Evolutionary conservation across 2,797 vertebrate species (phyloP), one percentile per base, ranked within the genome.

Genomic region (Acanthornis magna): DNA sequence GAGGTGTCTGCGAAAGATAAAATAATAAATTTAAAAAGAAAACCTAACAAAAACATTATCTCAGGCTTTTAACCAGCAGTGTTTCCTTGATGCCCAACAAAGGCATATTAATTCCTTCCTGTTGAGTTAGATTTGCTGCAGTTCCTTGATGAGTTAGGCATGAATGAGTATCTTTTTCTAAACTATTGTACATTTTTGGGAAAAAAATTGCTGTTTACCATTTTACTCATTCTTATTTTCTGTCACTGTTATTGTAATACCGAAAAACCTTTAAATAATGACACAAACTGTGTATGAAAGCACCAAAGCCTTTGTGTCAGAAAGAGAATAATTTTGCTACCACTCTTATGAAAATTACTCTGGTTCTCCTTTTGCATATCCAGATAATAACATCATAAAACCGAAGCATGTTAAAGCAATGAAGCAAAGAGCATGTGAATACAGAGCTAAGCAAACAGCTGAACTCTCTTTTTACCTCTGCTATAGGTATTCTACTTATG

Each of bases 61-160:
- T 94, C 73, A 73, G 53, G 50, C 47, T 96, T 96, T 91, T 80
- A 80, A 89, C 40, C 32, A 93, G 70, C 83, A 91, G 58, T 70
- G 70, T 91, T 90, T 96, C 76, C 72, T 91, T 75, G 36, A 72
- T 79, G 32, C 43, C 70, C 74, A 72, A 20, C 26, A 74, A 76
- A 40, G 53, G 11, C 11, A 18, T 60, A 77, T 79, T 58, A 83
- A 58, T 60, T 77, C 34, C 29, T 86, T 94, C 86, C 55, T 71
- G 9, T 75, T 95, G 68, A 70, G 22, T 84, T 88, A 78, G 47
- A 85, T 78, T 82, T 89, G 16, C 34, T 70, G 27, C 65, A 74
- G 6, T 30, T 89, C 23, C 54, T 94, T 91, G 25, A 25, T 90
- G 48, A 93, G 12, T 40, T 79, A 77, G 36, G 13, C 15, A 91